Conservation (phyloP, 2,888 invertebrate genomes). For the Galerucella nymphaeae region DNA sequence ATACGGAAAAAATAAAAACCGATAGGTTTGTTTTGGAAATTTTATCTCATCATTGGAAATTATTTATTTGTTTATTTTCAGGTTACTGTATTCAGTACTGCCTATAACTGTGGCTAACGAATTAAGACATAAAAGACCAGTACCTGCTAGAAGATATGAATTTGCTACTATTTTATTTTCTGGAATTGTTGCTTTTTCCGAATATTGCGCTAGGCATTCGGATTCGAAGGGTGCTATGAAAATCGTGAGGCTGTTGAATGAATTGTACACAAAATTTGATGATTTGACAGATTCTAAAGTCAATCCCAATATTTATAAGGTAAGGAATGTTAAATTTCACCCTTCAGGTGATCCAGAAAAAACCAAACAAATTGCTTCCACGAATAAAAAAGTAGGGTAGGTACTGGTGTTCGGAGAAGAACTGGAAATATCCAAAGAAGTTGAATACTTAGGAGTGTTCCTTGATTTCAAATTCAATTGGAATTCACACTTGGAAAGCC, state of each 20-base stretch:
- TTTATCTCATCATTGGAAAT: no score
- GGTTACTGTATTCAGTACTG: constrained; percentile 92
- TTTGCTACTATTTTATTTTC: constrained; percentile 94
- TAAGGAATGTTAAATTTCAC: constrained; percentile 58
- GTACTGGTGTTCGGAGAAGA: no score
- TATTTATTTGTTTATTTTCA: constrained; percentile 60
- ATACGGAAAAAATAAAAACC: constrained; percentile 95
- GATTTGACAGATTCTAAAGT: constrained; percentile 91
- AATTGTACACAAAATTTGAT: constrained; percentile 93
- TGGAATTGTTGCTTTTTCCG: constrained; percentile 91
- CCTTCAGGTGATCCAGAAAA: no score
- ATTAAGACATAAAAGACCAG: constrained; percentile 89
- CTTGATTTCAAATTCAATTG: no score
- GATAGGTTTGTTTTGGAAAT: constrained; percentile 72
- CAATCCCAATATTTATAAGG: constrained; percentile 96
- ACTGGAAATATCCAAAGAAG: no score
- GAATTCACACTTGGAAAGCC: no score
- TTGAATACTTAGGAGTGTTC: no score
- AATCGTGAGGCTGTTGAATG: constrained; percentile 93
- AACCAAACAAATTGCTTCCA: no score
- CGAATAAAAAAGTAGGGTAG: no score
- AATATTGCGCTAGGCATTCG: constrained; percentile 90
- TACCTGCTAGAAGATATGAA: constrained; percentile 89
- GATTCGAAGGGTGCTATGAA: constrained; percentile 96
- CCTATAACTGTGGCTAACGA: constrained; percentile 96